A percentile compares a stretch with the other conserved stretches of the same genome.
These are phyloP conservation scores for Halictus quadricinctus DNA, from an alignment of 2,888 invertebrate genomes.

Conservation along the genomic window DNA sequence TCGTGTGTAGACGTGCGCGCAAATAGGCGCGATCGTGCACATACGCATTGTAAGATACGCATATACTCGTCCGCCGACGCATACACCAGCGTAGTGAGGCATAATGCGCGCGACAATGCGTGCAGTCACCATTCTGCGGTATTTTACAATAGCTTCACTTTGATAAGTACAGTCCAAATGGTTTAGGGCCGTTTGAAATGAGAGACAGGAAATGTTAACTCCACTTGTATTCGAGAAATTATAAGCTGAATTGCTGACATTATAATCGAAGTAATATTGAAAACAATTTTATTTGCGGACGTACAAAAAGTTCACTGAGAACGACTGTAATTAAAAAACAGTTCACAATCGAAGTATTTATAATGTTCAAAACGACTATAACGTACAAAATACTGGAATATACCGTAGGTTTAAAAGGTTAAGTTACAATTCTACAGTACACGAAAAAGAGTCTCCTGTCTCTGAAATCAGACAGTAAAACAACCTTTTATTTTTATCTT, in stretches of 20 bases:
- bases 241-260: not conserved
- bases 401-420: not conserved
- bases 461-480: too few species aligned
- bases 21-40: slow-evolving; percentile 33
- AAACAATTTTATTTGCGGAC: not conserved
- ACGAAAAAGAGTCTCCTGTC: not conserved
- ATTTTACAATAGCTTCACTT: slow-evolving; percentile 64
- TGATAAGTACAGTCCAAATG: slow-evolving; percentile 65
- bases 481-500: too few species aligned
- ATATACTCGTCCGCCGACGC: not conserved
- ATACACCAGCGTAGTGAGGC: not conserved
- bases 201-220: slow-evolving; percentile 40
- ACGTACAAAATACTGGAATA: not conserved
- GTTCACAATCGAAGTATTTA: too few species aligned
- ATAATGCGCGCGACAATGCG: slow-evolving; percentile 8
- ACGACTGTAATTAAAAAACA: not conserved
- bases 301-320: not conserved
- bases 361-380: too few species aligned
- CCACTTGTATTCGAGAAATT: not conserved
- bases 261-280: not conserved
- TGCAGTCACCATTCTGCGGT: slow-evolving; percentile 37
- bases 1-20: slow-evolving; percentile 16
- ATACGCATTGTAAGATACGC: slow-evolving; percentile 32
- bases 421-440: not conserved
- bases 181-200: slow-evolving; percentile 58